phyloP scores from a whole-genome alignment of 2,113 vertebrate genomes.

The Mormoops blainvillei region DNA sequence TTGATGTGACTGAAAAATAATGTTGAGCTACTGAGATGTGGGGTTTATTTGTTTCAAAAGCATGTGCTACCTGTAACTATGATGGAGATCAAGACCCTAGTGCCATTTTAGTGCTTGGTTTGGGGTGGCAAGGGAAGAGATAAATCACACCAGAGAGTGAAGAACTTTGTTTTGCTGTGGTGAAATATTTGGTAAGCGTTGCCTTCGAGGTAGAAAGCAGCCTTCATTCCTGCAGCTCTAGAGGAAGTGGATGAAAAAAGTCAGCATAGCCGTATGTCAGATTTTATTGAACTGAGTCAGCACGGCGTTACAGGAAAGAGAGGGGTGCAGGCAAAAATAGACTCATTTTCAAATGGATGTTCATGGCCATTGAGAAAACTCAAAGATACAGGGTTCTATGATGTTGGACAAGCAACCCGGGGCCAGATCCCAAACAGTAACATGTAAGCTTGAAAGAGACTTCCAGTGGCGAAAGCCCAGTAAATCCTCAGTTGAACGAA shows the following conservation, averaged over 20 bases:
- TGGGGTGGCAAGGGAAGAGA: background rate
- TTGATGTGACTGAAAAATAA: background rate
- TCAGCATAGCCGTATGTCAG: background rate
- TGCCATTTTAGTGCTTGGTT: background rate
- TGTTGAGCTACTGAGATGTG: background rate
- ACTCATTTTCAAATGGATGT: background rate
- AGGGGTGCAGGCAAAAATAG: background rate
- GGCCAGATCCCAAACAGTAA: background rate
- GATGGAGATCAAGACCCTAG: background rate
- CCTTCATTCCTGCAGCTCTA: background rate
- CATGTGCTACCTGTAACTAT: background rate
- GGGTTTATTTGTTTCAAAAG: background rate
- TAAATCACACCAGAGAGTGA: background rate
- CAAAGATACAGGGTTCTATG: background rate
- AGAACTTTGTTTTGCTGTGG: background rate
- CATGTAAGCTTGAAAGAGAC: background rate
- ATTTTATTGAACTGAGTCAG: background rate
- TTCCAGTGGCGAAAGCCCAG: background rate
- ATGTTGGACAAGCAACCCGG: background rate
- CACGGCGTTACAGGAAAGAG: background rate
- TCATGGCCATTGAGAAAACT: background rate
- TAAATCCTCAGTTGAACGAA: background rate
- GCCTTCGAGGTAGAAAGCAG: background rate
- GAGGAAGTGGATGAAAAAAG: background rate
- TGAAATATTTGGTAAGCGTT: background rate